Evolutionary conservation across 2,888 invertebrate species (phyloP).

Genomic region (Lagria hirta): DNA sequence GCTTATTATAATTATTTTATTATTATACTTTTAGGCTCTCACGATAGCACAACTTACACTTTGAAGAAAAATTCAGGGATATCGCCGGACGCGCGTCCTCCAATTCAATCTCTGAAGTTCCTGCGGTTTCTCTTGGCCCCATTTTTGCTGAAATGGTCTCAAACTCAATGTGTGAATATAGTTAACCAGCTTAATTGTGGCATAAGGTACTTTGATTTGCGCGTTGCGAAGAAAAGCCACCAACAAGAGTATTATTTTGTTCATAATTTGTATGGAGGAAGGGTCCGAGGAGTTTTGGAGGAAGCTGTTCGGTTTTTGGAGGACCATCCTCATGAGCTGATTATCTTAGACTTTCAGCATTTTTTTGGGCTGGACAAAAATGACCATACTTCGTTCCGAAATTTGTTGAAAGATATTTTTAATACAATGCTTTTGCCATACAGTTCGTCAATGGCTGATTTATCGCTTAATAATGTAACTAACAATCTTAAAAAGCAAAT

Average conservation of each 20-base stretch:
- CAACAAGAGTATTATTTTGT: slow-evolving; percentile 68
- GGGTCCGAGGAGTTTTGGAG: slow-evolving; percentile 64
- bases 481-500: slow-evolving; percentile 62
- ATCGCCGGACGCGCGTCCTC: slow-evolving; percentile 70
- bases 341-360: slow-evolving; percentile 83
- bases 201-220: slow-evolving; percentile 81
- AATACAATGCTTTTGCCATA: slow-evolving; percentile 65
- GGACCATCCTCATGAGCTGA: slow-evolving; percentile 69
- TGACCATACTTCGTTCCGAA: slow-evolving; percentile 67
- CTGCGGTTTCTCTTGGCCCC: slow-evolving; percentile 51
- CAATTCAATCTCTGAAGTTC: slow-evolving; percentile 58
- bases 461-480: slow-evolving; percentile 65
- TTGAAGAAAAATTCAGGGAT: slow-evolving; percentile 66
- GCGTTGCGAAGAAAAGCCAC: slow-evolving; percentile 65
- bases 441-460: slow-evolving; percentile 56
- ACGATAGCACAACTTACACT: slow-evolving; percentile 83
- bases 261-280: slow-evolving; percentile 77
- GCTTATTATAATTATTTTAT: no score
- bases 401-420: slow-evolving; percentile 55
- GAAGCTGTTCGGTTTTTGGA: slow-evolving; percentile 70
- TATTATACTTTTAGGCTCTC: slow-evolving; percentile 77
- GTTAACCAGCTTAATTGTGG: slow-evolving; percentile 70
- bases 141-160: slow-evolving; percentile 66
- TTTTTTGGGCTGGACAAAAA: slow-evolving; percentile 70
- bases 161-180: slow-evolving; percentile 69